phyloP scores from a whole-genome alignment of 2,888 invertebrate species.

The Galeopsomyia nigrocyanea region DNA sequence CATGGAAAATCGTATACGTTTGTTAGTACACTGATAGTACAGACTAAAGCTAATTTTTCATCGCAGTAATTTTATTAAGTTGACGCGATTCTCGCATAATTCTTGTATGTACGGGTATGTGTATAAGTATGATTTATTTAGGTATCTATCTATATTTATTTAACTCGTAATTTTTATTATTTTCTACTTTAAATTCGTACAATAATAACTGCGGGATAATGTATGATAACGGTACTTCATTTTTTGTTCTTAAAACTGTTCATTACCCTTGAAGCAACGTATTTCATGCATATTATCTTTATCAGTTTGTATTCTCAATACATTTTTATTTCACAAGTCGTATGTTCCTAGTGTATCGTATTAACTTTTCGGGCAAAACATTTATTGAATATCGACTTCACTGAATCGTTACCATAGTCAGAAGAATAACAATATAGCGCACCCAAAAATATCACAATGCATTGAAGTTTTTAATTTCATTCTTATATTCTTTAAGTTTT shows the following conservation, averaged over 20 bases:
- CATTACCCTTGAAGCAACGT: constrained; percentile 14
- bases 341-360: constrained; percentile 26
- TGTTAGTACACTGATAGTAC: constrained; percentile 66
- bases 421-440: constrained; percentile 52
- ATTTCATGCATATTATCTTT: constrained; percentile 13
- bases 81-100: background rate
- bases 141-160: constrained; percentile 51
- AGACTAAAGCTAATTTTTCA: constrained; percentile 61
- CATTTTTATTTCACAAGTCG: constrained; percentile 24
- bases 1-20: constrained; percentile 69
- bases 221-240: constrained; percentile 47
- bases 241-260: constrained; percentile 34
- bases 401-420: constrained; percentile 52
- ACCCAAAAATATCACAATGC: constrained; percentile 65
- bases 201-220: constrained; percentile 63
- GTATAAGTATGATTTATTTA: constrained; percentile 44
- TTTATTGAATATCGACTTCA: constrained; percentile 54
- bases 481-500: no score
- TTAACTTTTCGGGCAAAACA: constrained; percentile 41
- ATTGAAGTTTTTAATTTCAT: constrained; percentile 34
- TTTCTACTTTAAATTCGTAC: constrained; percentile 66
- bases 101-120: constrained; percentile 18
- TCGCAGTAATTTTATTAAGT: constrained; percentile 9
- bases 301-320: constrained; percentile 9
- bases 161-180: constrained; percentile 56